Base-by-base conservation (phyloP, 1,140 invertebrate species). In the Aphis gossypii region DNA sequence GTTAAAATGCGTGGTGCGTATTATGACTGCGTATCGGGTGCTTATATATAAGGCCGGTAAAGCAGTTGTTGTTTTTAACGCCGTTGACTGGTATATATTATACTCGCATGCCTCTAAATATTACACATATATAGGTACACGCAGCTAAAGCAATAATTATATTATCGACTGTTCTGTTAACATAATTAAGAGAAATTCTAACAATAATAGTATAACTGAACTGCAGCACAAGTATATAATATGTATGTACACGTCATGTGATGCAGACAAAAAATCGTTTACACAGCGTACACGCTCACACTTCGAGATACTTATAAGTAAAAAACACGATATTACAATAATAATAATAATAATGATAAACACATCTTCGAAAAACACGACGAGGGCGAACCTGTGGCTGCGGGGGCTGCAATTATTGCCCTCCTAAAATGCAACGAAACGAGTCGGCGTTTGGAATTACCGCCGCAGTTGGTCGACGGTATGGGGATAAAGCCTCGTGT, bases 141-240 rank as follows among this genome's bases (percentile, higher is more conserved):
- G 48, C 48, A 51, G 48, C 60, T 20, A n/a, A n/a, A 6, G 60
- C 46, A n/a, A 48, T 86, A 46, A 86, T 86, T 46, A 87, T 48
- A 87, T n/a, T 51, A 38, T 35, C 88, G 48, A 88, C 86, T n/a
- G 8, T 23, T 51, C 51, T 35, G 35, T 56, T 54, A 89, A 89
- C 51, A 35, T 89, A 48, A 56, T 89, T 89, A 89, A 89, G 88
- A 89, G 11, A 54, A 56, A 56, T 56, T 89, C 21, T 41, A 41
- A 41, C 87, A 38, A 35, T n/a, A n/a, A 18, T 87, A 76, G n/a
- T 76, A 35, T n/a, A 76, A n/a, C n/a, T 76, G 60, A 68, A 76
- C n/a, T n/a, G 60, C 9, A 30, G 30, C 30, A 18, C 56, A 30
- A 60, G 8, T 7, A 18, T 51, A 20, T 18, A 46, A 18, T 51